These are phyloP conservation scores for Silurus glanis DNA, from an alignment of 2,113 vertebrate genomes.

Conservation along the genomic window DNA sequence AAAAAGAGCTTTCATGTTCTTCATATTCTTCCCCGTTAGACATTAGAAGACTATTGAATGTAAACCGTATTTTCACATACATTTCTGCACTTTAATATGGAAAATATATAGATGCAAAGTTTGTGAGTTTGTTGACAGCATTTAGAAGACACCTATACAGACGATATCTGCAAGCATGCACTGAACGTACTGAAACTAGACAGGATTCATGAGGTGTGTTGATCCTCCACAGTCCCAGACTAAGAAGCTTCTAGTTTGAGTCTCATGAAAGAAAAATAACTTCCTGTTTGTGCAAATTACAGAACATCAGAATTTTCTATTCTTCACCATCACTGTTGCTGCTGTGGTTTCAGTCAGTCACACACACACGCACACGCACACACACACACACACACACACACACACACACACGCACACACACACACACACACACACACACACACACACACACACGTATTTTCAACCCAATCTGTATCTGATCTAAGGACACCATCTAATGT, in stretches of 20 bases:
- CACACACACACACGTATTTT: not conserved
- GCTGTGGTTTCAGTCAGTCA: conserved; percentile 72
- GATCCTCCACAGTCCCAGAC: not conserved
- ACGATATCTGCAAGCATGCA: no score
- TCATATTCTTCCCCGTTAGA: no score
- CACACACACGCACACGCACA: conserved; percentile 50
- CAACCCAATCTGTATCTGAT: not conserved
- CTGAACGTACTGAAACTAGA: not conserved
- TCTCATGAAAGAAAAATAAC: not conserved
- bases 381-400: conserved; percentile 33
- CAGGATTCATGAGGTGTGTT: not conserved
- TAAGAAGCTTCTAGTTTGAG: not conserved
- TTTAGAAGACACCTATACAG: no score
- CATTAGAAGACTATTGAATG: not conserved
- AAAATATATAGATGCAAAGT: no score
- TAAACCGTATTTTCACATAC: not conserved
- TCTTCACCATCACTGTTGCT: conserved; percentile 67
- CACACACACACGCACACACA: conserved; percentile 11
- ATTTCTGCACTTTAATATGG: not conserved
- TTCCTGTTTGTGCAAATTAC: not conserved
- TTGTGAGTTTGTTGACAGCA: no score
- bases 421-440: conserved; percentile 31
- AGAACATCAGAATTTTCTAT: conserved; percentile 60
- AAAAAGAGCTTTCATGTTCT: not conserved
- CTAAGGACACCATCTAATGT: not conserved